These are phyloP conservation scores for Notodonta dromedarius DNA, from an alignment of 2,888 invertebrate species.

Conservation along the genomic window DNA sequence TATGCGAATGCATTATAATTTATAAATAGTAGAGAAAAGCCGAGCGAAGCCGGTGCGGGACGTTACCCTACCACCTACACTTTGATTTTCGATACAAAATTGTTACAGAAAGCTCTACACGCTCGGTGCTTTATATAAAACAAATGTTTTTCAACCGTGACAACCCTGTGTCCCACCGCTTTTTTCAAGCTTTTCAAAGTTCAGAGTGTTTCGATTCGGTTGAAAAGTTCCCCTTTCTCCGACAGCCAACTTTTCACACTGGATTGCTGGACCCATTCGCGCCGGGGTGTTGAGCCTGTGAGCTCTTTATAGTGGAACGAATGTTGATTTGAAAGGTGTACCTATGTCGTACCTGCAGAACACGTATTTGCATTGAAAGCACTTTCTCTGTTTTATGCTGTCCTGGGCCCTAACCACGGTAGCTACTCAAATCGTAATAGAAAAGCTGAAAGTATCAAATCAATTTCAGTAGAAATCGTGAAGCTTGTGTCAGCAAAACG, in stretches of 20 bases:
- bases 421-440: too few species aligned
- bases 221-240: conserved; percentile 3
- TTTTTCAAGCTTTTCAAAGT: conserved; percentile 3
- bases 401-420: too few species aligned
- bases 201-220: conserved; percentile 6
- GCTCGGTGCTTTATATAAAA: neutral
- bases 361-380: neutral
- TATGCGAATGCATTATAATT: too few species aligned
- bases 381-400: neutral
- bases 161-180: neutral
- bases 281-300: conserved; percentile 1
- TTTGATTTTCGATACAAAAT: too few species aligned
- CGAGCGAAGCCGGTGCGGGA: too few species aligned
- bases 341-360: neutral
- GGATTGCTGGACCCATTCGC: conserved; percentile 7
- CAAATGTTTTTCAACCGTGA: neutral
- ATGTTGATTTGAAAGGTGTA: conserved; percentile 7
- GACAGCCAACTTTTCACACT: conserved; percentile 6
- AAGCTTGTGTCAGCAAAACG: too few species aligned
- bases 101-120: too few species aligned
- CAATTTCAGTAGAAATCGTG: too few species aligned
- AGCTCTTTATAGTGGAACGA: conserved; percentile 5
- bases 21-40: too few species aligned
- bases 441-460: too few species aligned
- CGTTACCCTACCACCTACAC: too few species aligned